phyloP scores from a whole-genome alignment of 2,797 vertebrate species.

The Danio jaintianensis region DNA sequence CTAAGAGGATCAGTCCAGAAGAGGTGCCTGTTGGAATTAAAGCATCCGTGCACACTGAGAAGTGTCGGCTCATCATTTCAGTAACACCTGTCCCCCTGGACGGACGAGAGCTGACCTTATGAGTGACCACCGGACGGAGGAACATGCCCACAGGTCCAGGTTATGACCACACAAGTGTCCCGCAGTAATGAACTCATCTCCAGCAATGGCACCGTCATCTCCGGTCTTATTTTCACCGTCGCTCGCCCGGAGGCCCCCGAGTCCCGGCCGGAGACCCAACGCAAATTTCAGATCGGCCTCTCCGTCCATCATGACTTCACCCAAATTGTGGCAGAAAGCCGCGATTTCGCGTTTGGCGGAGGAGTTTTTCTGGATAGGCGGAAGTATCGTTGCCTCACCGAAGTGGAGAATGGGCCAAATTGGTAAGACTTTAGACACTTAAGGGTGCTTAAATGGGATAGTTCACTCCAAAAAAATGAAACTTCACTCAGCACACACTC shows the following conservation, averaged over 20 bases:
- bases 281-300: conserved; percentile 57
- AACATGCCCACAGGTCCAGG: conserved; percentile 63
- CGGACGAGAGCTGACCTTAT: conserved; percentile 36
- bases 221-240: conserved; percentile 64
- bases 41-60: conserved; percentile 26
- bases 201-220: conserved; percentile 70
- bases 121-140: conserved; percentile 5
- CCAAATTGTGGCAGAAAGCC: conserved; percentile 80
- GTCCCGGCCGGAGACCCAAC: conserved; percentile 29
- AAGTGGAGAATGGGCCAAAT: conserved; percentile 88
- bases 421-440: conserved; percentile 78
- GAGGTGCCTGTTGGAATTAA: conserved; percentile 26
- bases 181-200: conserved; percentile 71
- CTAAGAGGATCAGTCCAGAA: conserved; percentile 20
- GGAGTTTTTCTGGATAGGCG: conserved; percentile 92
- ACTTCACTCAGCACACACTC: too few relatives aligned
- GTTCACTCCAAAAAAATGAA: too few relatives aligned
- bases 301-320: conserved; percentile 77
- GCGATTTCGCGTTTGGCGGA: conserved; percentile 86
- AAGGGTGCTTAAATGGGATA: background rate
- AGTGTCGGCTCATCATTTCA: conserved; percentile 36
- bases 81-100: conserved; percentile 39
- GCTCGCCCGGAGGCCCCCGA: conserved; percentile 47
- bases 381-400: conserved; percentile 85
- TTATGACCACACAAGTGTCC: conserved; percentile 62